Evolutionary conservation across 2,113 vertebrate species (phyloP), one percentile per base, ranked within the genome.

Genomic region (Proterorhinus semilunaris): DNA sequence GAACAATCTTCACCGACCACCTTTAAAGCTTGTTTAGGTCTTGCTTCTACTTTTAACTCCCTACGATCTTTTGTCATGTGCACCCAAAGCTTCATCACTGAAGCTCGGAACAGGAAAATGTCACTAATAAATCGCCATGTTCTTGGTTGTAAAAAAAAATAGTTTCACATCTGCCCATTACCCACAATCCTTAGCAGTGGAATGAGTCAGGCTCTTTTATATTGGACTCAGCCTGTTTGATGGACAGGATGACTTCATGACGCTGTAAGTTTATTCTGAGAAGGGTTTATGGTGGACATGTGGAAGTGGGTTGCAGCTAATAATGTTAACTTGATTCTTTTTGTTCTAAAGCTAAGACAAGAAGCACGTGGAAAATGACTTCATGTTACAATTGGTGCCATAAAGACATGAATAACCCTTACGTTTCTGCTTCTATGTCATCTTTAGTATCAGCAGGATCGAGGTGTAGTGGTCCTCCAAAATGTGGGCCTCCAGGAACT

Each of bases 171-270:
- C 66, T 79, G 51, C 68, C 54, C 17, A 47, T 63, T 66, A 71
- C 71, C 67, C 80, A 64, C 81, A 74, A 76, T 73, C 78, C 44
- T 73, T 76, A 77, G 75, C 70, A 74, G 72, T 80, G 68, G 67
- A 15, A 70, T 15, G 58, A 53, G 55, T 8, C 69, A 75, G 68
- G 74, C 46, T 58, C 80, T 68, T 69, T 63, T 57, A 65, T 73
- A 69, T 43, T 44, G 62, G 68, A 74, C 72, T 65, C 49, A 54
- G 49, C 21, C 43, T 7, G 65, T 65, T 52, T 76, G 77, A 89
- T 51, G 73, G 83, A 90, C 83, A 82, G 78, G 84, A 80, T 65
- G 75, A 46, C 66, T 65, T 69, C 66, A 72, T 50, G 69, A 81
- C 59, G 61, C 72, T 68, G 49, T 72, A 48, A 66, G 43, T 68